phyloP scores from a whole-genome alignment of 2,797 vertebrate species.

The Gallinago nigripennis region DNA sequence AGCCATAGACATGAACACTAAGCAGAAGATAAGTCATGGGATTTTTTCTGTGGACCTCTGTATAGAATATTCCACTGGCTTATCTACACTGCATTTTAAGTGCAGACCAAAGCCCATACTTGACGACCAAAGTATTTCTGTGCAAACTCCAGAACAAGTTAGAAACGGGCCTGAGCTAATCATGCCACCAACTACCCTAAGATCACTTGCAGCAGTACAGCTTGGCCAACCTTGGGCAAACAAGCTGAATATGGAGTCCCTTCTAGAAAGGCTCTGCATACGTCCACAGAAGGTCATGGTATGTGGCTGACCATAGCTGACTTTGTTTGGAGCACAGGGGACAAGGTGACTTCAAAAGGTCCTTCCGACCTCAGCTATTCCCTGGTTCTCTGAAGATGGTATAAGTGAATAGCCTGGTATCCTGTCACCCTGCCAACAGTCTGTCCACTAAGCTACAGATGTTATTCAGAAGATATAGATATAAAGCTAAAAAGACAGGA shows the following conservation, averaged over 20 bases:
- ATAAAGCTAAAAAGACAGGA: not conserved
- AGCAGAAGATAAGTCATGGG: not conserved
- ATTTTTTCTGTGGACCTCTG: not conserved
- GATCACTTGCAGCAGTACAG: not conserved
- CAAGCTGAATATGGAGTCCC: not conserved
- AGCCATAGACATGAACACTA: not conserved
- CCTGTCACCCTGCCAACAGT: not conserved
- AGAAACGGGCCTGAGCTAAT: not conserved
- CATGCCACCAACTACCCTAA: not conserved
- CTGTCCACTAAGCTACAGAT: not conserved
- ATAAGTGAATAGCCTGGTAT: not conserved
- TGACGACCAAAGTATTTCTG: not conserved
- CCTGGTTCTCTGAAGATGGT: not conserved
- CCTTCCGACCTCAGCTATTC: not conserved
- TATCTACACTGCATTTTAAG: not conserved
- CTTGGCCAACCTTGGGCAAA: not conserved
- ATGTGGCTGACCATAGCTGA: not conserved
- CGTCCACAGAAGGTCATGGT: rapidly evolving
- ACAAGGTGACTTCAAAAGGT: not conserved
- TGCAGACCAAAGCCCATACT: not conserved
- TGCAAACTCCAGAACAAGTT: not conserved
- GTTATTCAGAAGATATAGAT: not conserved
- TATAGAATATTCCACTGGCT: not conserved
- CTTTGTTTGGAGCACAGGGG: not conserved
- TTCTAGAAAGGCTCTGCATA: not conserved